Conservation (phyloP, 2,888 invertebrate species). For the Syrphus vitripennis region DNA sequence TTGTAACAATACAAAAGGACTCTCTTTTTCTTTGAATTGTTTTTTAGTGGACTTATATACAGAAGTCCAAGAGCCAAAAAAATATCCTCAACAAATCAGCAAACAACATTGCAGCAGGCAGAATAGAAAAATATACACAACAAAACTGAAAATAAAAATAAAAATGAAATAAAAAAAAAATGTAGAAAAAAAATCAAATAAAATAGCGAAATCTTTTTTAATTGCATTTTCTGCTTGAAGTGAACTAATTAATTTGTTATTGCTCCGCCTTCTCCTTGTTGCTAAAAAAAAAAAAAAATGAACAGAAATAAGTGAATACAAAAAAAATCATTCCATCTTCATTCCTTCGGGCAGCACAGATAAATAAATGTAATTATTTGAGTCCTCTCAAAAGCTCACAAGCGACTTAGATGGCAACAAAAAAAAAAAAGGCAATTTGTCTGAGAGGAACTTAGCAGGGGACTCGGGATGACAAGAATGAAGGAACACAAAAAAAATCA, state of each 20-base stretch:
- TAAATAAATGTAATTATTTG: conserved; percentile 71
- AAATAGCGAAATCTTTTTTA: conserved; percentile 75
- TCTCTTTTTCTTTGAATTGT: conserved; percentile 65
- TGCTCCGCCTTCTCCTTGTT: conserved; percentile 74
- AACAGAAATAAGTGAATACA: conserved; percentile 20
- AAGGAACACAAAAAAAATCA: not conserved
- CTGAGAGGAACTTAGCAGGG: conserved; percentile 47
- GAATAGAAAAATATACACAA: conserved; percentile 20
- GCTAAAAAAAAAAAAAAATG: conserved; percentile 17
- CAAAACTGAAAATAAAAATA: conserved; percentile 7
- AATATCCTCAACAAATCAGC: conserved; percentile 49
- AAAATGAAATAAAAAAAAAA: conserved; percentile 8
- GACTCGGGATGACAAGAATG: not conserved
- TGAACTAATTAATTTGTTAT: conserved; percentile 80
- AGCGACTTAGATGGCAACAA: conserved; percentile 27
- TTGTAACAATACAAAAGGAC: conserved; percentile 64
- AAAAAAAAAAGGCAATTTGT: conserved; percentile 63
- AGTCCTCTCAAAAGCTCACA: conserved; percentile 68
- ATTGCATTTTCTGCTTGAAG: conserved; percentile 77
- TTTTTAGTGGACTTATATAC: conserved; percentile 59
- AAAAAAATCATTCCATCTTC: conserved; percentile 63
- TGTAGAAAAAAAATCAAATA: conserved; percentile 58
- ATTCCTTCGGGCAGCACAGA: conserved; percentile 65
- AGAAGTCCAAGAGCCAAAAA: conserved; percentile 28
- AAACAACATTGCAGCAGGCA: conserved; percentile 27